Evolutionary conservation across 2,113 vertebrate species (phyloP), one percentile per base, ranked within the genome.

Genomic region (Clarias batrachus): DNA sequence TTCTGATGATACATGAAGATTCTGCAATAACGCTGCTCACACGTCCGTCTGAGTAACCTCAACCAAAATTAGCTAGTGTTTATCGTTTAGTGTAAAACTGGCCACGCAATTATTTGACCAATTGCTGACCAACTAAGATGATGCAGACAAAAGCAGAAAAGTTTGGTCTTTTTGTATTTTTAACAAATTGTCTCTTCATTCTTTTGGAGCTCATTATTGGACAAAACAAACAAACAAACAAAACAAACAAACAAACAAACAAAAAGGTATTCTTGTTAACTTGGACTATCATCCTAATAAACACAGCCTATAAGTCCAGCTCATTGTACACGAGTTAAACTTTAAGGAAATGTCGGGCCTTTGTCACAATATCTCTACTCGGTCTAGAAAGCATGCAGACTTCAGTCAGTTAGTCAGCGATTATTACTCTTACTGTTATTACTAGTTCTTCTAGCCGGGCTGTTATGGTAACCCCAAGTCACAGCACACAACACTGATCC

Each of bases 361-460:
- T 93, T 94, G 92, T 91, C 92, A 94, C 94, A 88, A 95, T 93
- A 94, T 92, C 83, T 76, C 16, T 89, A 91, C 91, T 94, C 89
- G 90, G 89, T 88, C 91, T 89, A 93, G 91, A 91, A 94, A 94
- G 93, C 94, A 86, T 93, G 91, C 87, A 81, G 93, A 94, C 92
- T 94, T 95, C 94, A 94, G 94, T 94, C 94, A 94, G 94, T 95
- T 95, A 94, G 94, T 94, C 93, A 90, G 94, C 92, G 95, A 94
- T 95, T 95, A 94, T 95, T 95, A 94, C 94, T 93, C 94, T 93
- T 94, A 92, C 94, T 95, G 93, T 94, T 95, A 93, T 94, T 94
- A 93, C 94, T 93, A 94, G 93, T 95, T 92, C 93, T 92, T 92
- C 92, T 91, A 94, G 93, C 90, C 91, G 30, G 91, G 89, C 93